Base-by-base conservation (phyloP, 1,140 invertebrate genomes). In the Drosophila lowei region DNA sequence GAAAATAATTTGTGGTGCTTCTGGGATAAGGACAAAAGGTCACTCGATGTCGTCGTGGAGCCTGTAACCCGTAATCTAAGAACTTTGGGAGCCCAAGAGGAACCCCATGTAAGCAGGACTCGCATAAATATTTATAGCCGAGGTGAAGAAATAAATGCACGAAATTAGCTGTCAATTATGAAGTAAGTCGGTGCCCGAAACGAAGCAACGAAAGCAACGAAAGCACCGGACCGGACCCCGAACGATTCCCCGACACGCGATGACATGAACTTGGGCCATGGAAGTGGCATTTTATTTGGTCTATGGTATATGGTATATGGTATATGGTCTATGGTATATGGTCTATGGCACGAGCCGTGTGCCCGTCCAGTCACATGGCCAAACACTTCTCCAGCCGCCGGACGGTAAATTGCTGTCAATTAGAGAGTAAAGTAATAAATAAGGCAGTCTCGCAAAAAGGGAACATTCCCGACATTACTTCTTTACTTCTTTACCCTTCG, bases 381-480 rank as follows among this genome's bases (percentile, higher is more conserved):
- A 77, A 81, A 81, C 73, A 77, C 78, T 83, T 83, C 74, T 83
- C 78, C 74, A 72, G 74, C 62, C 73, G 23, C 23, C 23, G 7
- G 28, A 6, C 28, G 70, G 71, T 84, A 83, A 84, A 84, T 84
- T 83, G 79, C 79, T 78, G 75, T 84, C 79, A 84, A 83, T 83
- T 84, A 84, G 79, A 76, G 57, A 65, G 74, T 64, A 78, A 83
- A 83, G 79, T 76, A 83, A 84, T 84, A 83, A 84, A 84, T 83
- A 83, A 78, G 74, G 52, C 60, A 58, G 71, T 54, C 73, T 58
- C 75, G 63, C n/a, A n/a, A 30, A 28, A 56, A 56, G 58, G 48
- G 48, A 43, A 38, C 44, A 23, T 41, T 13, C 28, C 25, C 25
- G 1, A 9, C 3, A 34, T 13, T 25, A 13, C 25, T 6, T 23